Conservation (phyloP, 2,113 vertebrate species). For the Eublepharis macularius region DNA sequence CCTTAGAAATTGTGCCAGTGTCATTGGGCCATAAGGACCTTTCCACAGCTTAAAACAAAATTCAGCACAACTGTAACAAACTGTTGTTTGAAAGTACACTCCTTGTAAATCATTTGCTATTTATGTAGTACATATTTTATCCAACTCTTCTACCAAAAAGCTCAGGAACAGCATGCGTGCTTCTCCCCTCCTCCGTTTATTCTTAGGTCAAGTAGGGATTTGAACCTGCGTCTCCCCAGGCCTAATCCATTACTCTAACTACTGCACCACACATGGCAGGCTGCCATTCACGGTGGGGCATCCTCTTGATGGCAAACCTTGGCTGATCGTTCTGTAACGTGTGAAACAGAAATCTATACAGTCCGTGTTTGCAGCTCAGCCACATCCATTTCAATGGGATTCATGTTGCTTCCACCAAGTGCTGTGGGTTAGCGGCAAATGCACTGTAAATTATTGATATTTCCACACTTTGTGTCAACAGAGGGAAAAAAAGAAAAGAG, state of each 20-base stretch:
- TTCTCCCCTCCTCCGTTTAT: background rate
- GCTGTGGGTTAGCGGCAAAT: conserved; percentile 43
- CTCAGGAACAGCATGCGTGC: no score
- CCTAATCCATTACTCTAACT: no score
- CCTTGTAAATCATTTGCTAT: no score
- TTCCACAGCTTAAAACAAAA: no score
- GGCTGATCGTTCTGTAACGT: background rate
- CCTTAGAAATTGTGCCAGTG: no score
- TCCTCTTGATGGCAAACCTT: no score
- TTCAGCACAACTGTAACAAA: no score
- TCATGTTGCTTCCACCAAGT: conserved; percentile 16
- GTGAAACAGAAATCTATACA: conserved; percentile 6
- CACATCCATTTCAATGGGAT: background rate
- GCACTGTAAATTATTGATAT: conserved; percentile 50
- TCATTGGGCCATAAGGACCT: no score
- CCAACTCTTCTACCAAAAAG: no score
- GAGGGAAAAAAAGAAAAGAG: conserved; percentile 34
- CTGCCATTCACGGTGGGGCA: background rate
- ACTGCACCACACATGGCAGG: no score
- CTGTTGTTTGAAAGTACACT: no score
- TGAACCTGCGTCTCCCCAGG: background rate
- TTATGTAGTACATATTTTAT: no score
- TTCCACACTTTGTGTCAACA: conserved; percentile 54
- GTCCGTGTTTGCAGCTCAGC: conserved; percentile 26
- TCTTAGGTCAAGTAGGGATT: background rate